Evolutionary conservation across 2,888 invertebrate species (phyloP).

Genomic region (Balanococcus diminutus): DNA sequence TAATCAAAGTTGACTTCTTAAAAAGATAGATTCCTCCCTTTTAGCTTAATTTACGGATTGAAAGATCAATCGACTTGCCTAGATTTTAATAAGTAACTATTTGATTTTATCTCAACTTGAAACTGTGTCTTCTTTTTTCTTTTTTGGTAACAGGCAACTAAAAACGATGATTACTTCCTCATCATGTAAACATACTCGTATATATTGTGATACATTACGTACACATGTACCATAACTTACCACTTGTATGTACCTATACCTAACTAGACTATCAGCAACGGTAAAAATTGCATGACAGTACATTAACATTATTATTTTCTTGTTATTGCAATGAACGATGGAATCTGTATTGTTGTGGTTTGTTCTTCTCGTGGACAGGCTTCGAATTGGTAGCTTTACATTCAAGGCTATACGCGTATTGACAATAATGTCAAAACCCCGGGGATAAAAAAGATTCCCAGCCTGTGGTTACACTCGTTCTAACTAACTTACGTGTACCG

Average conservation of each 20-base stretch:
- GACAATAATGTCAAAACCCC: constrained; percentile 18
- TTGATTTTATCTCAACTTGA: too few species aligned
- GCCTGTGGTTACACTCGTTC: not conserved
- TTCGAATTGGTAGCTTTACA: not conserved
- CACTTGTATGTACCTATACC: not conserved
- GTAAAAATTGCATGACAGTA: constrained; percentile 11
- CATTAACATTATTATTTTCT: constrained; percentile 17
- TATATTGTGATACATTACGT: not conserved
- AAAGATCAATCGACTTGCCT: too few species aligned
- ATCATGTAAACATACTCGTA: not conserved
- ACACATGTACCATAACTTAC: not conserved
- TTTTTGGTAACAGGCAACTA: too few species aligned
- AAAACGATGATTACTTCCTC: not conserved
- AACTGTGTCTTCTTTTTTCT: too few species aligned
- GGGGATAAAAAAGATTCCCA: constrained; percentile 5
- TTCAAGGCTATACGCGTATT: constrained; percentile 26
- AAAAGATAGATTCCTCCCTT: too few species aligned
- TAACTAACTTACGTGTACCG: not conserved
- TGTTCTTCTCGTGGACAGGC: not conserved
- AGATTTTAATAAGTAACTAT: too few species aligned
- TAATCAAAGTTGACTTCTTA: too few species aligned
- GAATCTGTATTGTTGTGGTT: constrained; percentile 24
- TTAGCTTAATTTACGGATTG: too few species aligned
- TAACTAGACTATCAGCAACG: not conserved
- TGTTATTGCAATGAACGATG: constrained; percentile 27